phyloP scores from a whole-genome alignment of 2,113 vertebrate species.

The Ptilonorhynchus violaceus region DNA sequence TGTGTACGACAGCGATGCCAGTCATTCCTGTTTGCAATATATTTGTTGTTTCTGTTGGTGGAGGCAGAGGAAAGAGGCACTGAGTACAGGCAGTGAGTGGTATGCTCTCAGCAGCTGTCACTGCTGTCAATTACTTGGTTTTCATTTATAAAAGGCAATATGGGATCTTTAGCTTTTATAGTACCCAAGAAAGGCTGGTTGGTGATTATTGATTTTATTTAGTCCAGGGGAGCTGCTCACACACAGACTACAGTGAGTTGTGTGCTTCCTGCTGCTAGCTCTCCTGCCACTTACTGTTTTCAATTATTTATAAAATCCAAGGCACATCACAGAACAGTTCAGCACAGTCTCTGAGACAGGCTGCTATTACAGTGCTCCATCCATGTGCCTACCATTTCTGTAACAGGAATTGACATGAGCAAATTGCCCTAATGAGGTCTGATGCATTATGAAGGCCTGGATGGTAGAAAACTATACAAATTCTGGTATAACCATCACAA shows the following conservation, averaged over 20 bases:
- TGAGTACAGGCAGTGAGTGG: neutral
- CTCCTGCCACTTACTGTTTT: constrained; percentile 56
- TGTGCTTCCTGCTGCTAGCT: constrained; percentile 46
- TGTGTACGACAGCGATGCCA: neutral
- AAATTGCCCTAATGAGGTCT: constrained; percentile 35
- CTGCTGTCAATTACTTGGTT: constrained; percentile 61
- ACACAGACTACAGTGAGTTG: constrained; percentile 24
- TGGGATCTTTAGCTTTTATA: constrained; percentile 62
- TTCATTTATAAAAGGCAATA: constrained; percentile 66
- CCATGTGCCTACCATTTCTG: constrained; percentile 5
- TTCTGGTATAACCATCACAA: neutral
- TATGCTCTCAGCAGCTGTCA: constrained; percentile 53
- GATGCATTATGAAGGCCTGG: neutral
- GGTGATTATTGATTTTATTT: constrained; percentile 65
- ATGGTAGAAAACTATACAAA: neutral
- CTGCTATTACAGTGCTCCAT: constrained; percentile 8
- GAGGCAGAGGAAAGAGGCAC: neutral
- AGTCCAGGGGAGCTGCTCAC: constrained; percentile 56
- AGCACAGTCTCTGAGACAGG: neutral
- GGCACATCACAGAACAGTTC: constrained; percentile 39
- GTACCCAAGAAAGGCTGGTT: constrained; percentile 42
- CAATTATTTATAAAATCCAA: constrained; percentile 67
- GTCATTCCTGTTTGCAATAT: constrained; percentile 16
- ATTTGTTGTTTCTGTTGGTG: constrained; percentile 34
- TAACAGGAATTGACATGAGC: constrained; percentile 36